Base-by-base conservation (phyloP, 1,140 invertebrate genomes). In the Periplaneta americana region DNA sequence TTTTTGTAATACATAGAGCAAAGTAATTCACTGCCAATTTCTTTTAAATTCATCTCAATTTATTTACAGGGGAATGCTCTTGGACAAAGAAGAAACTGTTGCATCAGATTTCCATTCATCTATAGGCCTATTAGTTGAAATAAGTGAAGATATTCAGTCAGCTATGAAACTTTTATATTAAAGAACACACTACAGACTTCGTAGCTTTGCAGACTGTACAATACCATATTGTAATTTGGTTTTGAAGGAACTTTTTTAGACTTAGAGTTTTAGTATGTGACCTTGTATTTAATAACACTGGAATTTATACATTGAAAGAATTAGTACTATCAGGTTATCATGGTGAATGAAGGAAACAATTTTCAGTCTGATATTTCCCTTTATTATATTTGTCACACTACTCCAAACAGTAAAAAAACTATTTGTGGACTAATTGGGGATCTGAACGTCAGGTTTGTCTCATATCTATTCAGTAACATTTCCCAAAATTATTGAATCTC, bases 311-410 rank as follows among this genome's bases (percentile, higher is more conserved):
- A 48, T 85, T 96, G 5, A 87, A 90, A 81, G 81, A 88, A 31
- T 88, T 95, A 8, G 87, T n/a, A 88, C 22, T 88, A 92, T 79
- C 84, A 87, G 28, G 79, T 95, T 17, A 91, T 95, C 83, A 81
- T 85, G 32, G 87, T 91, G 83, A 96, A 96, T 85, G 92, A 91
- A 84, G 94, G 95, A 88, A 92, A 93, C 82, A 84, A 86, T 84
- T 86, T 92, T 79, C 84, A 83, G 79, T 85, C 87, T 9, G 82
- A 90, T 32, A 86, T 4, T 83, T 87, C 0, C 94, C 93, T 1
- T 84, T 97, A 28, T 92, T 95, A 82, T 96, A 93, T 85, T 89
- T 96, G 84, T 95, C 95, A 1, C 96, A 97, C 86, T 97, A 96
- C 87, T 93, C 94, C 0, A 94, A 94, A 87, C 93, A 95, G 81